Base-by-base conservation (phyloP, 2,113 vertebrate species). In the Tupaia chinensis region DNA sequence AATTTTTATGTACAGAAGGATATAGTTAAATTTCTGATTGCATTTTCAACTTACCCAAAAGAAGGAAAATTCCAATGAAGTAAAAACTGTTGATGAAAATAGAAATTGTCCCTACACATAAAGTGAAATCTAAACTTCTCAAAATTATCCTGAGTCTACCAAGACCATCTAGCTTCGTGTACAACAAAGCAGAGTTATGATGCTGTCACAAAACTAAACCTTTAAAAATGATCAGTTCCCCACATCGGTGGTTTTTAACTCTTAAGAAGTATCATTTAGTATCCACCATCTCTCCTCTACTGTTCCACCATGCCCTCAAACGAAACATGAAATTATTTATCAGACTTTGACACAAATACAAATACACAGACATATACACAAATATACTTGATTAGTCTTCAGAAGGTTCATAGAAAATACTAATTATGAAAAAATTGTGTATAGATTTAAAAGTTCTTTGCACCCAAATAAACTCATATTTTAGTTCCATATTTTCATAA, bases 1-100 rank as follows among this genome's bases (percentile, higher is more conserved):
- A 65, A 90, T 44, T 60, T 93, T 91, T 69, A 91, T 88, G 58
- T 72, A 25, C 16, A 73, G 54, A 73, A 44, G 15, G 63, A 68
- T 91, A 72, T 29, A 79, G 87, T 78, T 83, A 72, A 20, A 54
- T 95, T 93, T 88, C 27, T 79, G 27, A 87, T 77, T 0, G 9
- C 60, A 66, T 78, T 84, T 95, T 85, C 80, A 93, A 90, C 5
- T 86, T 93, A 4, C 25, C 32, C 90, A 32, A 61, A n/a, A 90
- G 25, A 90, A 72, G 34, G 34, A 95, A 77, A 22, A 82, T 53
- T 29, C 44, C 58, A 61, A 9, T 88, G 61, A 44, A 78, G 34
- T 27, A 29, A 91, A 83, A 79, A 25, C 4, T 73, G 6, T 83
- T 83, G 23, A 77, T 87, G 17, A 60, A 83, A 93, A n/a, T 63